These are phyloP conservation scores for Urophycis tenuis DNA, from an alignment of 2,797 vertebrate species.

Conservation along the genomic window DNA sequence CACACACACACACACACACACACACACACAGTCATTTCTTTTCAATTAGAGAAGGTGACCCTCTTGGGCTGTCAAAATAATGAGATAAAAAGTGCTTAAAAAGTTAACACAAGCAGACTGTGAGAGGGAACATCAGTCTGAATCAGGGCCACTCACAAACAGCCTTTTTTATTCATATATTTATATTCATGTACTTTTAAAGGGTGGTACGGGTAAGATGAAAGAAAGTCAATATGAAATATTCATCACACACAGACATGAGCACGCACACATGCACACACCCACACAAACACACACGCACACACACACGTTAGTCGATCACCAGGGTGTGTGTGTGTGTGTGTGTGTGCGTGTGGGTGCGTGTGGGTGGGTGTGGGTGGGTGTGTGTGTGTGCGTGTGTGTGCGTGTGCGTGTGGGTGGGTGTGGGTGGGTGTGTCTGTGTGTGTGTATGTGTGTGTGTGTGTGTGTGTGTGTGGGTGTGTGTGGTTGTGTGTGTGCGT, in stretches of 20 bases:
- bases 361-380: not conserved
- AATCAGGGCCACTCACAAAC: not conserved
- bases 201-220: not conserved
- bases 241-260: slow-evolving; percentile 4
- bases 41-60: slow-evolving; percentile 1
- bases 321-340: not conserved
- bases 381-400: not conserved
- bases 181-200: not conserved
- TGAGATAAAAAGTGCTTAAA: not conserved
- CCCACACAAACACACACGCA: not conserved
- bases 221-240: not conserved
- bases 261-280: not conserved
- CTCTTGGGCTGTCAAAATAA: not conserved
- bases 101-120: not conserved
- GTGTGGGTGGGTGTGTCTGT: not conserved
- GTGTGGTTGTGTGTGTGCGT: not conserved
- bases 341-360: not conserved
- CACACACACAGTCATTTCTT: slow-evolving; percentile 13
- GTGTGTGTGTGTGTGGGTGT: not conserved
- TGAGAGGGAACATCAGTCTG: not conserved
- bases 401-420: not conserved
- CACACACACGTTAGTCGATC: not conserved
- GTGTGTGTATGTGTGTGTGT: not conserved
- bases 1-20: slow-evolving; percentile 22
- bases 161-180: not conserved